A percentile compares a stretch with the other conserved stretches of the same genome.
Evolutionary conservation across 1,140 invertebrate genomes (phyloP).

Genomic region (Pseudomyrmex dendroicus): DNA sequence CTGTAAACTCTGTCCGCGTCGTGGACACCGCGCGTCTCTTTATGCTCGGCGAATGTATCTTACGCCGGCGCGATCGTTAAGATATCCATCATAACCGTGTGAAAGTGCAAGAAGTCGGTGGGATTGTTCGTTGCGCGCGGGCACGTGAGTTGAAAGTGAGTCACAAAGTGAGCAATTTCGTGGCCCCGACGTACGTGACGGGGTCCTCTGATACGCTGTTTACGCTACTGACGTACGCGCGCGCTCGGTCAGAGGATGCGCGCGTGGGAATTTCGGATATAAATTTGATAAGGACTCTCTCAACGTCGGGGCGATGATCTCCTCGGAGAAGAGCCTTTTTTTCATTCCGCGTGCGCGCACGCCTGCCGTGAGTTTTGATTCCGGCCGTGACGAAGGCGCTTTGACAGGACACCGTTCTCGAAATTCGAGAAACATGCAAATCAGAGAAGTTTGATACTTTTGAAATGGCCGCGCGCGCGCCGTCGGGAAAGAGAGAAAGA

Average conservation of each 20-base stretch:
- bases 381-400: slow-evolving; percentile 27
- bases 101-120: slow-evolving; percentile 63
- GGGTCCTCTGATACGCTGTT: background rate
- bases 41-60: slow-evolving; percentile 2
- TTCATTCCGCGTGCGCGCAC: slow-evolving; percentile 67
- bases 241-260: background rate
- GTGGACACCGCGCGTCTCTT: background rate
- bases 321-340: slow-evolving; percentile 47
- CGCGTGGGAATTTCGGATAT: slow-evolving; percentile 73
- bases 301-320: slow-evolving; percentile 41
- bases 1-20: too few relatives aligned
- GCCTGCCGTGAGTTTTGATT: slow-evolving; percentile 67
- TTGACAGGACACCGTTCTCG: slow-evolving; percentile 62
- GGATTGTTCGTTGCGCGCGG: slow-evolving; percentile 44
- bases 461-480: background rate
- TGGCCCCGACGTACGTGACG: slow-evolving; percentile 67
- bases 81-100: slow-evolving; percentile 72
- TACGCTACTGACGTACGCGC: slow-evolving; percentile 12
- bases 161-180: slow-evolving; percentile 66
- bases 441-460: slow-evolving; percentile 58
- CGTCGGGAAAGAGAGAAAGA: background rate
- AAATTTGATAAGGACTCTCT: slow-evolving; percentile 70
- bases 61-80: slow-evolving; percentile 55
- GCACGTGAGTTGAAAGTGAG: slow-evolving; percentile 71
- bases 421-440: slow-evolving; percentile 59